Percentiles rank a stretch among this genome's conserved stretches.
phyloP scores from a whole-genome alignment of 2,113 vertebrate genomes.

The Rhea pennata region DNA sequence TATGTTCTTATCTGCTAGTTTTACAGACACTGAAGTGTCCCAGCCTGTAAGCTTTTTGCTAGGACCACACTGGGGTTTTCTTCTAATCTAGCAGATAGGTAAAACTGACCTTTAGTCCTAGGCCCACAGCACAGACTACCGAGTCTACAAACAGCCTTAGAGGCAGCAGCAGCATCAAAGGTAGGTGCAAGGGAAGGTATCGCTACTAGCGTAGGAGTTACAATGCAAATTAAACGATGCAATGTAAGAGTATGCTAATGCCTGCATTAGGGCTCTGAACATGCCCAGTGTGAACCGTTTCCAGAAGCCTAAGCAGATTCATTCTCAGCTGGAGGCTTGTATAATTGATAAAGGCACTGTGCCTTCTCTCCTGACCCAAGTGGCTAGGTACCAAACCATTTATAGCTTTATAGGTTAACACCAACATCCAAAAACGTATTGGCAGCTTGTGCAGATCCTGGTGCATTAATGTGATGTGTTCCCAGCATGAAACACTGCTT shows the following conservation, averaged over 20 bases:
- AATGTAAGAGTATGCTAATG: slow-evolving; percentile 54
- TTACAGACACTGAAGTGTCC: background rate
- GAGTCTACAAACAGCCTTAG: background rate
- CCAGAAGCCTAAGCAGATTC: slow-evolving; percentile 66
- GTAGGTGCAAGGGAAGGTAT: slow-evolving; percentile 10
- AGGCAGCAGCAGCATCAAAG: slow-evolving; percentile 22
- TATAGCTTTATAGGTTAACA: slow-evolving; percentile 67
- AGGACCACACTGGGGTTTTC: background rate
- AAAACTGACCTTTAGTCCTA: background rate
- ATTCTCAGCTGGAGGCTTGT: slow-evolving; percentile 66
- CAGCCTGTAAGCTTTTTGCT: background rate
- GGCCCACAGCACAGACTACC: background rate
- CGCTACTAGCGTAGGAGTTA: background rate
- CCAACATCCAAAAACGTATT: slow-evolving; percentile 55
- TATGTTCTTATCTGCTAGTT: background rate
- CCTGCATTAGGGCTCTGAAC: slow-evolving; percentile 52
- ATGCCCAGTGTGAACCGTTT: slow-evolving; percentile 34
- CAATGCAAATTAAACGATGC: slow-evolving; percentile 54
- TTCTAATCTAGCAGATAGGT: background rate
- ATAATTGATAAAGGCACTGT: slow-evolving; percentile 59
- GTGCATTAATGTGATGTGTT: slow-evolving; percentile 39
- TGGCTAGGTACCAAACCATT: slow-evolving; percentile 64
- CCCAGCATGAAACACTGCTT: slow-evolving; percentile 34
- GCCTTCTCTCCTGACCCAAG: slow-evolving; percentile 61
- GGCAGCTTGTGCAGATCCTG: slow-evolving; percentile 50